Percentiles rank a stretch among this genome's conserved stretches.
phyloP scores from a whole-genome alignment of 35 echinoderm and acorn worm species.

The Diadema setosum region DNA sequence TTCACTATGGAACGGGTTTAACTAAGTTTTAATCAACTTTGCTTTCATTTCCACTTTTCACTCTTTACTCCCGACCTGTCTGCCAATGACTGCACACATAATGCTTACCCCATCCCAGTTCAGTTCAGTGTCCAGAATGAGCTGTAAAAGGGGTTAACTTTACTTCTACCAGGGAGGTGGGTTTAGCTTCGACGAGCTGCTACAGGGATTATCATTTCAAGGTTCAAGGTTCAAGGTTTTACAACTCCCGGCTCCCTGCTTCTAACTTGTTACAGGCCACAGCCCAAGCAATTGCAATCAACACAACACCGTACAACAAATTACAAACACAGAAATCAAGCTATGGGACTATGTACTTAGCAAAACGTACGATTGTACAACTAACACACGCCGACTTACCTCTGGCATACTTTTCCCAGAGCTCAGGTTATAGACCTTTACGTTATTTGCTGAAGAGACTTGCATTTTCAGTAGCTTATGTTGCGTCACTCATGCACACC shows the following conservation, averaged over 20 bases:
- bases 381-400: constrained; percentile 28
- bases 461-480: constrained; percentile 34
- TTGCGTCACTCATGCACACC: background rate
- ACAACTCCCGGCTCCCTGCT: background rate
- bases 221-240: background rate
- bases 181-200: too few species aligned
- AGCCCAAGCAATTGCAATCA: background rate
- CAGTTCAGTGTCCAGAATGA: too few species aligned
- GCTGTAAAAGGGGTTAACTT: too few species aligned
- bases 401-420: constrained; percentile 81
- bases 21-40: too few species aligned
- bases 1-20: too few species aligned
- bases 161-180: too few species aligned
- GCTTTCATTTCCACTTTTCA: too few species aligned
- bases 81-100: too few species aligned
- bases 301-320: background rate
- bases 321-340: background rate
- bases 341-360: background rate
- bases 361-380: background rate
- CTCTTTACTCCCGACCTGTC: too few species aligned
- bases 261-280: background rate
- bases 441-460: constrained; percentile 84
- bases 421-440: constrained; percentile 92
- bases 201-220: too few species aligned
- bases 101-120: too few species aligned